Evolutionary conservation across 2,888 invertebrate genomes (phyloP).

Genomic region (Cactoblastis cactorum): DNA sequence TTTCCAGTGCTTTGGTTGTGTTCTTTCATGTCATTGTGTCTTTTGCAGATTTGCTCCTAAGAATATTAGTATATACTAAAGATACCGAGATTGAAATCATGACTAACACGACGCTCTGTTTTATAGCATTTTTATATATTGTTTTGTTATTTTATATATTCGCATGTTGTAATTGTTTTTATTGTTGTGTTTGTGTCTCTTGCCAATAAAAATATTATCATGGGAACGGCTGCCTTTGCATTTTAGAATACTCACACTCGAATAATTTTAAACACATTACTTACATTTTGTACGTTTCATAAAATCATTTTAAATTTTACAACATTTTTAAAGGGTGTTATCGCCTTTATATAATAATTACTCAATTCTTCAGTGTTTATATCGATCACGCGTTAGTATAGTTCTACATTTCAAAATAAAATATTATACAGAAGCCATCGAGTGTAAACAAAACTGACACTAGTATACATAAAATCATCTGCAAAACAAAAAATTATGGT

Average conservation of each 20-base stretch:
- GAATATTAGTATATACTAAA: slow-evolving; percentile 72
- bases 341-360: too few species aligned
- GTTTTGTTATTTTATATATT: slow-evolving; percentile 17
- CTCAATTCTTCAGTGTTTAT: too few species aligned
- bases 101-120: slow-evolving; percentile 27
- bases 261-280: slow-evolving; percentile 2
- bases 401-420: too few species aligned
- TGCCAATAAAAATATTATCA: slow-evolving; percentile 27
- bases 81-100: slow-evolving; percentile 16
- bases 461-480: not conserved
- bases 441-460: not conserved
- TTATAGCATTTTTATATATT: slow-evolving; percentile 21
- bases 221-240: slow-evolving; percentile 35
- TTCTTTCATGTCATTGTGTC: slow-evolving; percentile 20
- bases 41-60: slow-evolving; percentile 75
- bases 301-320: too few species aligned
- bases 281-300: not conserved
- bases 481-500: slow-evolving; percentile 26
- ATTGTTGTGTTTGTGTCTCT: slow-evolving; percentile 20
- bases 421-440: not conserved
- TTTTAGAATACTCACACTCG: slow-evolving; percentile 15
- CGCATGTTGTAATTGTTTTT: slow-evolving; percentile 23
- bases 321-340: too few species aligned
- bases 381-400: too few species aligned
- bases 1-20: slow-evolving; percentile 23